Evolutionary conservation across 2,888 invertebrate species (phyloP), one percentile per base, ranked within the genome.

Genomic region (Dorcus parallelipipedus): DNA sequence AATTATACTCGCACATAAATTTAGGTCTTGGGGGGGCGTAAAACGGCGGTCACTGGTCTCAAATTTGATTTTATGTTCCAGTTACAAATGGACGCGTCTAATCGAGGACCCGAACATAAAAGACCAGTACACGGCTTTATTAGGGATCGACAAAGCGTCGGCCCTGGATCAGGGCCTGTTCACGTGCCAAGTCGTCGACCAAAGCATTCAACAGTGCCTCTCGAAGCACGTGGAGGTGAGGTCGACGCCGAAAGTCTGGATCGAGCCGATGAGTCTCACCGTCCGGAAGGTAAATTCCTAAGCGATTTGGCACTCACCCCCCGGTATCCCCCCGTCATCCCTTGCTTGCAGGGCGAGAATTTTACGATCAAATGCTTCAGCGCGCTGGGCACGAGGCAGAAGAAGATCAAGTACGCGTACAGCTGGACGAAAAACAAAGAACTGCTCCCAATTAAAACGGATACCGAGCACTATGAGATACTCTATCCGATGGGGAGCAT

Each of bases 401-500:
- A 84, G 61, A 26, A 33, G 7, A 85, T 85, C 1, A 85, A 84
- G 40, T 81, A 90, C 54, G 93, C 91, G 3, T 93, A 91, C 73
- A 91, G 90, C 69, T 93, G 93, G 93, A 89, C 90, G 0, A 86
- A 89, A 65, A 91, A 92, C 71, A 85, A 86, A 56, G 86, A 85
- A 8, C 79, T 93, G 9, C 82, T 93, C 20, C 88, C 88, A 49
- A 82, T 91, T 59, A 84, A 84, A 52, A 89, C 89, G 0, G 88
- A 87, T 5, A 82, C 83, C n/a, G 90, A 90, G 69, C 89, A 90
- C 67, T 92, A 92, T 87, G 93, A 93, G 73, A 91, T 93, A 71
- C 81, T 93, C 26, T 90, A 87, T 74, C 93, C 93, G 0, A 87
- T 89, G 58, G 93, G 93, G 7, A 92, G 90, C 69, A 89, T 93